Conservation (phyloP, 2,797 vertebrate species). For the Forpus xanthops region DNA sequence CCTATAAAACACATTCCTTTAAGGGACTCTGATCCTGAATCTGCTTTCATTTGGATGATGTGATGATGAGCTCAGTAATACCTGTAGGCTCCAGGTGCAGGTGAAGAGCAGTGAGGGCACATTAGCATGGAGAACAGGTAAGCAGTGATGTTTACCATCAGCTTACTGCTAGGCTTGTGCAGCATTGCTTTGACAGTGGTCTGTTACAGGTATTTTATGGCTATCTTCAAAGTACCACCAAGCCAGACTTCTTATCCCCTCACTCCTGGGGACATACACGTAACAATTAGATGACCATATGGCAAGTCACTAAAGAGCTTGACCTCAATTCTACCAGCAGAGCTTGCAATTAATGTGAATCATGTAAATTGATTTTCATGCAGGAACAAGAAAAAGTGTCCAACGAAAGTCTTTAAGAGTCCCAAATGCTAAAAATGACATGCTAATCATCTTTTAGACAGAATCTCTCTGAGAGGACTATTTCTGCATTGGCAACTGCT, state of each 20-base stretch:
- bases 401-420: not conserved
- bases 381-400: not conserved
- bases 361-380: not conserved
- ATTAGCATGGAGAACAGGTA: not conserved
- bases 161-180: not conserved
- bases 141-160: not conserved
- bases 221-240: not conserved
- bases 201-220: not conserved
- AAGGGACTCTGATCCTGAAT: not conserved
- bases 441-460: not conserved
- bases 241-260: not conserved
- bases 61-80: not conserved
- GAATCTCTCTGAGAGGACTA: not conserved
- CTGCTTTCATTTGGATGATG: not conserved
- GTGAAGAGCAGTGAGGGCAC: not conserved
- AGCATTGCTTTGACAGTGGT: not conserved
- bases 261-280: not conserved
- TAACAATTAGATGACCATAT: not conserved
- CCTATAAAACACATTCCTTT: not conserved
- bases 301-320: not conserved
- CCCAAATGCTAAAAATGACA: not conserved
- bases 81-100: not conserved
- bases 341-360: not conserved
- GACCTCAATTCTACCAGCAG: not conserved
- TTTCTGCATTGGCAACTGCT: not conserved